phyloP scores from a whole-genome alignment of 2,888 invertebrate genomes.

The Cheilosia grossa region DNA sequence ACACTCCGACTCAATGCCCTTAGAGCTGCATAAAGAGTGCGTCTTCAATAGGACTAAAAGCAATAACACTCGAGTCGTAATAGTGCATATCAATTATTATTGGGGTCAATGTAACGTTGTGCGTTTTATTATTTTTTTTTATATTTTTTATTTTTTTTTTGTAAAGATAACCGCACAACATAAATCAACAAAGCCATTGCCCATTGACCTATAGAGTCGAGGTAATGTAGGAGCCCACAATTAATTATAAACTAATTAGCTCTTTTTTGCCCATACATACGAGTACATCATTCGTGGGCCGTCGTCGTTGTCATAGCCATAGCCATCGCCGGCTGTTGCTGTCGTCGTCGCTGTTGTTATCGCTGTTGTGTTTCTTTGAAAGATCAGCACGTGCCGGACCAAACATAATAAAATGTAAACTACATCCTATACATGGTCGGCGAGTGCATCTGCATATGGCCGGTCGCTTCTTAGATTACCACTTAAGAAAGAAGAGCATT shows the following conservation, averaged over 20 bases:
- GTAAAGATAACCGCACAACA: conserved; percentile 43
- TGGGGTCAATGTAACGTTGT: conserved; percentile 67
- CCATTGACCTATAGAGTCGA: conserved; percentile 61
- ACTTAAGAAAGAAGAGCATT: conserved; percentile 26
- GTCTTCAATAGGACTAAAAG: background rate
- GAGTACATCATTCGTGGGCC: conserved; percentile 1
- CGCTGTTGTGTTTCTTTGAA: conserved; percentile 14
- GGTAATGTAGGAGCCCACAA: conserved; percentile 40
- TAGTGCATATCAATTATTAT: conserved; percentile 66
- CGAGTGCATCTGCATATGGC: conserved; percentile 3
- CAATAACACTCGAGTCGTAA: conserved; percentile 35
- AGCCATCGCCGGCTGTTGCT: background rate
- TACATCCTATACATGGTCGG: conserved; percentile 41
- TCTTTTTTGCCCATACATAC: conserved; percentile 16
- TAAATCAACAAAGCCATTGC: conserved; percentile 49
- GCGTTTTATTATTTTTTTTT: background rate
- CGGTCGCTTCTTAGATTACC: conserved; percentile 38
- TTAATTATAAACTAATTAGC: conserved; percentile 72
- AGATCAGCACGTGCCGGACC: conserved; percentile 68
- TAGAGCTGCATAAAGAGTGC: conserved; percentile 9
- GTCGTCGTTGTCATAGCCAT: conserved; percentile 14
- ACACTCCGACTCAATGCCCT: conserved; percentile 3
- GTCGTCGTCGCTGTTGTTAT: background rate
- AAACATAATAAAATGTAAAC: conserved; percentile 32
- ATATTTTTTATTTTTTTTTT: background rate